Base-by-base conservation (phyloP, 2,888 invertebrate species). In the Andrena minutula region DNA sequence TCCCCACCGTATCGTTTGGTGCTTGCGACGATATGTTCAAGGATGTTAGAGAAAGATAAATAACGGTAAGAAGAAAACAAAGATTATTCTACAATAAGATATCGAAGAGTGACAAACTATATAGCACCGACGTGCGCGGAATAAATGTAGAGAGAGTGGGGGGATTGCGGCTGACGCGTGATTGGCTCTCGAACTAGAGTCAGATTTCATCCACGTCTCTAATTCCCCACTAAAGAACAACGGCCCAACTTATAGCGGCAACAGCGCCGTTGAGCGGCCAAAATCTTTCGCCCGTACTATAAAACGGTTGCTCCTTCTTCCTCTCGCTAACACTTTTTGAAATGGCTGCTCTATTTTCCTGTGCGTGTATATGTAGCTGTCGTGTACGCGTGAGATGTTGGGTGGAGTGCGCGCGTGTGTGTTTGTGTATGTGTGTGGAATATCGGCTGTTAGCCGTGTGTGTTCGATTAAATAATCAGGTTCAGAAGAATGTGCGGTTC, bases 401-500 rank as follows among this genome's bases (percentile, higher is more conserved):
- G 49, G 56, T 69, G 3, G 56, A 4, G 28, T 41, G 61, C 63
- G 35, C n/a, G 51, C 74, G 35, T 28, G 7, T 73, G 47, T 49
- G 64, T 75, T 41, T 63, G 12, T 69, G 26, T 26, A 28, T 71
- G 35, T 49, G 51, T 78, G 65, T 80, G 41, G 69, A 61, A 70
- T 74, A 69, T 64, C 64, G 86, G 80, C 79, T 53, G 65, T 51
- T 56, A 61, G 66, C 70, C 56, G 66, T 49, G 53, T 82, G 85
- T 83, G 75, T 86, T 76, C 79, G 84, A 79, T 85, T 87, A 87
- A 87, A 87, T 85, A 81, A 87, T 82, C 80, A 79, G 85, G 75
- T 74, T 87, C 75, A 65, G 87, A 83, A 81, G 82, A 79, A 73
- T 86, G 87, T 83, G 88, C 87, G 82, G 75, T 82, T 72, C 88